phyloP scores from a whole-genome alignment of 2,888 invertebrate genomes.

The Netelia melanura region DNA sequence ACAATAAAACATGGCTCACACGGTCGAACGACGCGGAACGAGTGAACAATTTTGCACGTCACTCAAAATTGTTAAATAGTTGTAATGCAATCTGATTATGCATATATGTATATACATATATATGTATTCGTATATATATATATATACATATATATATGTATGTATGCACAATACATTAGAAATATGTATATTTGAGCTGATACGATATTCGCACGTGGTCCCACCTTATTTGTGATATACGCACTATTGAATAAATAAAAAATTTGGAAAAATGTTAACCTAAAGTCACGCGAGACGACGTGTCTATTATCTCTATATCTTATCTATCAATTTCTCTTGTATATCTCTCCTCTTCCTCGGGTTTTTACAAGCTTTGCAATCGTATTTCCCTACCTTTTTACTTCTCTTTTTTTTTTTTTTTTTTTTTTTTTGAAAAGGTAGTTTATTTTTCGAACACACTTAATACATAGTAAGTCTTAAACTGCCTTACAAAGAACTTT shows the following conservation, averaged over 20 bases:
- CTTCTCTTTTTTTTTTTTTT: too few relatives aligned
- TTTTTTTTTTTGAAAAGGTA: too few relatives aligned
- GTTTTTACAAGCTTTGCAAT: too few relatives aligned
- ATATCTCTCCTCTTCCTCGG: too few relatives aligned
- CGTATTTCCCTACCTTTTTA: too few relatives aligned
- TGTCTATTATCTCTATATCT: too few relatives aligned
- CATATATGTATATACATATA: constrained; percentile 6
- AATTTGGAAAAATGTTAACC: constrained; percentile 71
- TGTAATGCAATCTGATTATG: constrained; percentile 54
- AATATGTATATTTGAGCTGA: constrained; percentile 72
- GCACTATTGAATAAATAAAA: constrained; percentile 79
- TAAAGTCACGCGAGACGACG: not conserved
- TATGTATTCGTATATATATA: too few relatives aligned
- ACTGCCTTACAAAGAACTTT: too few relatives aligned
- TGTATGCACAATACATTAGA: constrained; percentile 48
- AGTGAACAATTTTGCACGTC: constrained; percentile 65
- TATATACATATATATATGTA: constrained; percentile 15
- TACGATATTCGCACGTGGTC: constrained; percentile 75
- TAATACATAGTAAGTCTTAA: too few relatives aligned
- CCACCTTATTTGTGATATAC: constrained; percentile 79
- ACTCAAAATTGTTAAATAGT: constrained; percentile 67
- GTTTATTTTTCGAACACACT: too few relatives aligned
- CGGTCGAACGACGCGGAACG: constrained; percentile 36
- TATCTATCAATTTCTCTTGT: too few relatives aligned
- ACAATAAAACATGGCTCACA: constrained; percentile 5